Percentiles rank a stretch among this genome's conserved stretches.
Evolutionary conservation across 2,113 vertebrate genomes (phyloP).

Genomic region (Alosa alosa): DNA sequence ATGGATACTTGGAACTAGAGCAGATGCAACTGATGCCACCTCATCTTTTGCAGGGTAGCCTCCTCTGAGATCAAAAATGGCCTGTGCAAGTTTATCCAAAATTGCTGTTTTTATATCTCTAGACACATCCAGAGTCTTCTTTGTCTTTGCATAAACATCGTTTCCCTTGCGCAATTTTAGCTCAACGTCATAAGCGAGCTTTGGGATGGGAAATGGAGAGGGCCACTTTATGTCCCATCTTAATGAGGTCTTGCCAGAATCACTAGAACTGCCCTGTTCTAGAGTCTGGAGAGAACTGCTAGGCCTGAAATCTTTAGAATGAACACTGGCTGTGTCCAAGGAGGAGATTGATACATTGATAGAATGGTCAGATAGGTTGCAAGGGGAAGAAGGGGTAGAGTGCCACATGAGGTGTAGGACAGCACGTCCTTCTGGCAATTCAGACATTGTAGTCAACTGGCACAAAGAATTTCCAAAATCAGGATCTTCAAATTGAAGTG

Average conservation of each 20-base stretch:
- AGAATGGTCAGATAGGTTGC: constrained; percentile 29
- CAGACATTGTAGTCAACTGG: constrained; percentile 34
- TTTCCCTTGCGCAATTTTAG: constrained; percentile 39
- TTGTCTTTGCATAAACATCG: constrained; percentile 29
- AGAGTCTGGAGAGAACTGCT: neutral
- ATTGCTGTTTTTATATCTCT: constrained; percentile 46
- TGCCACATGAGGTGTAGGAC: neutral
- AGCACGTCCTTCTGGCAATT: constrained; percentile 31
- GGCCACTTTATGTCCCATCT: constrained; percentile 14
- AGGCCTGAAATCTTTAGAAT: neutral
- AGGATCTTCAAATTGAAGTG: constrained; percentile 32
- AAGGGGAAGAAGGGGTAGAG: constrained; percentile 20
- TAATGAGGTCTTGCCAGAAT: neutral
- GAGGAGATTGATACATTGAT: constrained; percentile 25
- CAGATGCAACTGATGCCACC: constrained; percentile 30
- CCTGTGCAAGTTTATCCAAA: constrained; percentile 40
- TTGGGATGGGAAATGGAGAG: constrained; percentile 36
- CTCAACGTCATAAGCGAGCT: constrained; percentile 40
- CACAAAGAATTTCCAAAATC: constrained; percentile 39
- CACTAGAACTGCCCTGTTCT: neutral
- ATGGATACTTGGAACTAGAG: constrained; percentile 34
- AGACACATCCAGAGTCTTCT: constrained; percentile 23
- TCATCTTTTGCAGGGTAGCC: constrained; percentile 33
- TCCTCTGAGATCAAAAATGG: constrained; percentile 40
- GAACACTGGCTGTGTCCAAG: constrained; percentile 32